These are phyloP conservation scores for Thera britannica DNA, from an alignment of 2,888 invertebrate genomes.

Conservation along the genomic window DNA sequence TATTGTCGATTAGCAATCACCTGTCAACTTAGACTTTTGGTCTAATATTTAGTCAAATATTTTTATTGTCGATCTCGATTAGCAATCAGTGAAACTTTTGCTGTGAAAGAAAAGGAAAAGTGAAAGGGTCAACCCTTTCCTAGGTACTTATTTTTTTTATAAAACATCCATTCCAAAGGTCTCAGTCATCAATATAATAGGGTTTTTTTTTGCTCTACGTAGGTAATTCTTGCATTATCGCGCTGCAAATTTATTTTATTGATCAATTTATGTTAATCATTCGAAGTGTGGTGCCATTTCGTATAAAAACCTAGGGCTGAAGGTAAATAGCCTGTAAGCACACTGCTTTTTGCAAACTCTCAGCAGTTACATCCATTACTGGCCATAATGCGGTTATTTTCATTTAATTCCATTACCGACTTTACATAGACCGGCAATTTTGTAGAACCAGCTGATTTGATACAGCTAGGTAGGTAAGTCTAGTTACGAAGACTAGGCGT, in stretches of 20 bases:
- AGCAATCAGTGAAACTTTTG: no score
- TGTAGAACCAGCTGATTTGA: conserved; percentile 32
- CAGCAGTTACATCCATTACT: conserved; percentile 27
- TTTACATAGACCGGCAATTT: conserved; percentile 45
- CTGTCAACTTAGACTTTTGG: no score
- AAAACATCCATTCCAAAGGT: background rate
- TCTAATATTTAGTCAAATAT: no score
- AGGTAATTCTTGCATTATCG: conserved; percentile 3
- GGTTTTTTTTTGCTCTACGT: background rate
- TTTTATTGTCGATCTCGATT: no score
- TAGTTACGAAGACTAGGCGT: background rate
- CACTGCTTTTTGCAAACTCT: conserved; percentile 28
- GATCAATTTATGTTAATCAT: conserved; percentile 6
- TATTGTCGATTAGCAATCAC: no score
- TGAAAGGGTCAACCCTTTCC: no score
- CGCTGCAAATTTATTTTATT: background rate
- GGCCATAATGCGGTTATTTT: conserved; percentile 39
- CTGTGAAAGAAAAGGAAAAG: no score
- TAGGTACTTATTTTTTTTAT: no score
- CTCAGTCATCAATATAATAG: background rate
- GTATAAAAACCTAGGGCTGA: conserved; percentile 3
- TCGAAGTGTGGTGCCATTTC: conserved; percentile 4
- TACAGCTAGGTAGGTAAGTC: conserved; percentile 20
- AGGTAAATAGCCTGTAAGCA: conserved; percentile 7
- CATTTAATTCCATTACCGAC: conserved; percentile 44